These are phyloP conservation scores for Telenomus remus DNA, from an alignment of 1,140 invertebrate species.

Conservation along the genomic window DNA sequence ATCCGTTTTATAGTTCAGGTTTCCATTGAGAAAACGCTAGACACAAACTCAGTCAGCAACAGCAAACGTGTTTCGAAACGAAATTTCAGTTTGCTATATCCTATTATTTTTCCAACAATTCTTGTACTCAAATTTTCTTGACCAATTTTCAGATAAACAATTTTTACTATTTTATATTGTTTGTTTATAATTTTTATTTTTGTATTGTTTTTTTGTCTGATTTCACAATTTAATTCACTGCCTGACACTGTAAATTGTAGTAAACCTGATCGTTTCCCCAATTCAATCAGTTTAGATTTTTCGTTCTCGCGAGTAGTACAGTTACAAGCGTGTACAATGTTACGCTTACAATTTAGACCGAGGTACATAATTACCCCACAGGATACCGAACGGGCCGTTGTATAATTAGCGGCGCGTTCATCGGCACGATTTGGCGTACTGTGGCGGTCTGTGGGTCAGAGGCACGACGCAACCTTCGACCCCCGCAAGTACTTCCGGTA, in stretches of 20 bases:
- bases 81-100: too few relatives aligned
- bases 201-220: too few relatives aligned
- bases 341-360: constrained; percentile 45
- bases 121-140: too few relatives aligned
- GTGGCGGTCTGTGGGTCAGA: constrained; percentile 53
- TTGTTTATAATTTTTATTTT: too few relatives aligned
- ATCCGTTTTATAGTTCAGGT: background rate
- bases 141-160: too few relatives aligned
- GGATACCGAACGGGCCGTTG: constrained; percentile 37
- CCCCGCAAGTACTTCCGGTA: constrained; percentile 53
- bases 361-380: constrained; percentile 38
- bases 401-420: constrained; percentile 52
- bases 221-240: constrained; percentile 44
- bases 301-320: constrained; percentile 23
- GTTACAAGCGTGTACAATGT: constrained; percentile 48
- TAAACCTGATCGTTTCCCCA: constrained; percentile 25
- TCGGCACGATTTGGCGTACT: constrained; percentile 49
- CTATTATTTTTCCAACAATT: too few relatives aligned
- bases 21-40: constrained; percentile 18
- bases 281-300: constrained; percentile 38
- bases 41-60: too few relatives aligned
- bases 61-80: too few relatives aligned
- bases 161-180: too few relatives aligned
- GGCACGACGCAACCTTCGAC: constrained; percentile 53
- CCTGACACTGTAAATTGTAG: constrained; percentile 17